Evolutionary conservation across 1,140 invertebrate genomes (phyloP).

Genomic region (Drosophila truncata): DNA sequence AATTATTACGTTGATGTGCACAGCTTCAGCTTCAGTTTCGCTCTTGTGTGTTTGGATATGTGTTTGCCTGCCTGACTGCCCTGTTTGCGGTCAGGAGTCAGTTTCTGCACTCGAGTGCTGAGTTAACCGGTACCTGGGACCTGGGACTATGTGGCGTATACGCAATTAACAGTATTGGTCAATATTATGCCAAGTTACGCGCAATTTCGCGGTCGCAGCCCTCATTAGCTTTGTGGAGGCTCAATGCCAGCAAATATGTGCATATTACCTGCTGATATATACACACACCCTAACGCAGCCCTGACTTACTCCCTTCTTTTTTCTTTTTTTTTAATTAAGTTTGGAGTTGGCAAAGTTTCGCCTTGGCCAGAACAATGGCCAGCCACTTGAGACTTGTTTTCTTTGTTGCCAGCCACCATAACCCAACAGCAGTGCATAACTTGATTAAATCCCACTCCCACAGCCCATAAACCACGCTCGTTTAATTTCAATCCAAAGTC

Average conservation of each 20-base stretch:
- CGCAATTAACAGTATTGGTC: slow-evolving; percentile 77
- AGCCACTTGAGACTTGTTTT: slow-evolving; percentile 78
- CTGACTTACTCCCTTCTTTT: slow-evolving; percentile 9
- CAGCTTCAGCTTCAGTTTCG: slow-evolving; percentile 58
- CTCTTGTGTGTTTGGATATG: slow-evolving; percentile 8
- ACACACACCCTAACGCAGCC: background rate
- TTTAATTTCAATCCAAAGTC: slow-evolving; percentile 83
- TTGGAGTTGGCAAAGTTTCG: slow-evolving; percentile 60
- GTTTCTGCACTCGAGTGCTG: slow-evolving; percentile 34
- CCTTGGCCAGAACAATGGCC: slow-evolving; percentile 69
- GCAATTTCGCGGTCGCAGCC: slow-evolving; percentile 72
- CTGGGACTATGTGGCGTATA: slow-evolving; percentile 59
- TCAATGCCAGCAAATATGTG: slow-evolving; percentile 33
- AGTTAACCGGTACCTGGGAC: background rate
- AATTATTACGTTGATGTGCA: slow-evolving; percentile 79
- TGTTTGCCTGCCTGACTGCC: slow-evolving; percentile 67
- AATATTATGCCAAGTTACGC: slow-evolving; percentile 80
- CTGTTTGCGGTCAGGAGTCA: slow-evolving; percentile 72
- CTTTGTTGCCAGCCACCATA: slow-evolving; percentile 58
- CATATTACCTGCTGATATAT: slow-evolving; percentile 1
- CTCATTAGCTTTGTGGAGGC: slow-evolving; percentile 62
- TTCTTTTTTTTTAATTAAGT: slow-evolving; percentile 58
- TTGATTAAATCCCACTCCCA: slow-evolving; percentile 79
- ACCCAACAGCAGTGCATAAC: slow-evolving; percentile 42
- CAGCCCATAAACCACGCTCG: slow-evolving; percentile 77